phyloP scores from a whole-genome alignment of 2,113 vertebrate genomes.

The Gambusia holbrooki region DNA sequence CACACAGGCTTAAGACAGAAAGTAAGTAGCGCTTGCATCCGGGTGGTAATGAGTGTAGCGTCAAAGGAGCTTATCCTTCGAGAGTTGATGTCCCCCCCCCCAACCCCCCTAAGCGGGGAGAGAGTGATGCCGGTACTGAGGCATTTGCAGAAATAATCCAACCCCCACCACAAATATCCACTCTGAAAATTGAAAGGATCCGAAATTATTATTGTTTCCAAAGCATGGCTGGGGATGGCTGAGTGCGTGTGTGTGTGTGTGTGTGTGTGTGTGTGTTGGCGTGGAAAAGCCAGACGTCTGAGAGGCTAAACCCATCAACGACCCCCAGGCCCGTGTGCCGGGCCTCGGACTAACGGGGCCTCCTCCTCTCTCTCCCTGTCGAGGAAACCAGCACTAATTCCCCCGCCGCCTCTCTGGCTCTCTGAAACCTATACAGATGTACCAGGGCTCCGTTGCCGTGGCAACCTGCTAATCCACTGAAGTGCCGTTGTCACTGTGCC shows the following conservation, averaged over 20 bases:
- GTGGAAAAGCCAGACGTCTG: constrained; percentile 7
- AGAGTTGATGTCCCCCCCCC: constrained; percentile 71
- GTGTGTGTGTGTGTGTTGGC: not conserved
- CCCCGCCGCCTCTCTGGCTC: constrained; percentile 7
- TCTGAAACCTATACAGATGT: constrained; percentile 76
- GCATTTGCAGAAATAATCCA: constrained; percentile 65
- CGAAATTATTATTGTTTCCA: constrained; percentile 47
- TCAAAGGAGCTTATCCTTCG: constrained; percentile 74
- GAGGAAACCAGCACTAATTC: constrained; percentile 57
- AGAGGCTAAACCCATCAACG: constrained; percentile 13
- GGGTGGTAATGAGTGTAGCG: constrained; percentile 43
- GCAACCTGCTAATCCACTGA: constrained; percentile 77
- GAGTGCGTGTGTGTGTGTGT: not conserved
- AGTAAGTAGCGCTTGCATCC: constrained; percentile 50
- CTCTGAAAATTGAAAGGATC: constrained; percentile 39
- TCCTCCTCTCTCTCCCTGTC: constrained; percentile 53
- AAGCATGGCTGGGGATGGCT: constrained; percentile 3
- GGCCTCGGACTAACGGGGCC: constrained; percentile 20
- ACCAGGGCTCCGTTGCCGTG: constrained; percentile 65
- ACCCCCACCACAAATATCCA: constrained; percentile 7
- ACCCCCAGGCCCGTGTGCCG: constrained; percentile 9
- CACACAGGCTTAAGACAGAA: constrained; percentile 70
- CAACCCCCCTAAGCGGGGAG: no score
- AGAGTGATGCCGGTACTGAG: constrained; percentile 53
- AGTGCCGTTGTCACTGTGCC: constrained; percentile 66